A percentile compares a stretch with the other conserved stretches of the same genome.
Conservation (phyloP, 2,888 invertebrate genomes). For the Phortica okadai region DNA sequence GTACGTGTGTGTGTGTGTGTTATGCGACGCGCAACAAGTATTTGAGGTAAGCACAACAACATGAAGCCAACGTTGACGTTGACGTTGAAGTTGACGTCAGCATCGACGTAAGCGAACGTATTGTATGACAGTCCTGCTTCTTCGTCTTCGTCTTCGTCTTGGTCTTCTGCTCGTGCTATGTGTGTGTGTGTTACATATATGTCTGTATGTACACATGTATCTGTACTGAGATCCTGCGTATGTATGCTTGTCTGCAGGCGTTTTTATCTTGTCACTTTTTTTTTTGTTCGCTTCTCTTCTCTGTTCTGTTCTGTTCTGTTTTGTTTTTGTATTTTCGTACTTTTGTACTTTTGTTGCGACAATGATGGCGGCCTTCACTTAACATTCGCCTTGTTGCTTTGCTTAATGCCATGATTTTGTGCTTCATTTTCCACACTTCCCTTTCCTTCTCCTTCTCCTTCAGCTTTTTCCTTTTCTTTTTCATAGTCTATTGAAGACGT, state of each 20-base stretch:
- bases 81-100: neutral
- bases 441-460: neutral
- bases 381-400: slow-evolving; percentile 18
- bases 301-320: too few species aligned
- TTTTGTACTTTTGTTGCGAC: neutral
- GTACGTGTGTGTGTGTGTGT: slow-evolving; percentile 30
- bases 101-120: neutral
- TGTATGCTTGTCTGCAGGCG: too few species aligned
- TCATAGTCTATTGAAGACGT: neutral
- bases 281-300: too few species aligned
- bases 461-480: neutral
- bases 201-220: slow-evolving; percentile 32
- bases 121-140: neutral
- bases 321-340: too few species aligned
- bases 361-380: slow-evolving; percentile 15
- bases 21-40: slow-evolving; percentile 39
- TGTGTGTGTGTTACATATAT: neutral
- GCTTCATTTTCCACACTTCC: neutral
- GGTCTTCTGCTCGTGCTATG: neutral
- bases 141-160: too few species aligned
- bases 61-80: neutral
- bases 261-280: neutral
- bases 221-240: neutral
- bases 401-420: slow-evolving; percentile 1
- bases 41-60: slow-evolving; percentile 7